phyloP scores from a whole-genome alignment of 1,140 invertebrate genomes.

The Steinernema khuongi region DNA sequence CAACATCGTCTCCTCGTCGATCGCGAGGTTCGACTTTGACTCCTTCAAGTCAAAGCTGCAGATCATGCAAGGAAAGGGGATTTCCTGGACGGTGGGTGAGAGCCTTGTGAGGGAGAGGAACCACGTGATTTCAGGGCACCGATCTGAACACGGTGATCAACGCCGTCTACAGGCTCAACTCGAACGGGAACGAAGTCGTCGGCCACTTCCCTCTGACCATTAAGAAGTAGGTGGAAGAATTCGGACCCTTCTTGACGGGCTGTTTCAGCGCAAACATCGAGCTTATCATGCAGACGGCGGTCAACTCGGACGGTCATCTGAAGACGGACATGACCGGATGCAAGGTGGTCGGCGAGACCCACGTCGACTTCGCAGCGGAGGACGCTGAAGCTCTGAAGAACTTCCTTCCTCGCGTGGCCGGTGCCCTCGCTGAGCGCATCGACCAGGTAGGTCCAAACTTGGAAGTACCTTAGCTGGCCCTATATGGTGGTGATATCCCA shows the following conservation, averaged over 20 bases:
- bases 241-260: constrained; percentile 22
- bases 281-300: constrained; percentile 38
- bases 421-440: constrained; percentile 44
- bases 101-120: constrained; percentile 18
- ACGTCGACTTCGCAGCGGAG: constrained; percentile 37
- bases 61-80: constrained; percentile 39
- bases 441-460: constrained; percentile 42
- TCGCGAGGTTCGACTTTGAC: constrained; percentile 36
- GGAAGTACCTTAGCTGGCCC: background rate
- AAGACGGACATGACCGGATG: constrained; percentile 52
- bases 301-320: constrained; percentile 50
- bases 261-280: constrained; percentile 42
- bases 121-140: constrained; percentile 35
- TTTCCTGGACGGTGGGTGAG: constrained; percentile 42
- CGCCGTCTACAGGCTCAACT: constrained; percentile 37
- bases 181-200: constrained; percentile 41
- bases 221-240: constrained; percentile 42
- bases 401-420: constrained; percentile 50
- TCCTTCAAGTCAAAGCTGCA: constrained; percentile 40
- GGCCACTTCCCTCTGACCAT: constrained; percentile 54
- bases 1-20: constrained; percentile 36
- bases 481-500: background rate
- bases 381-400: constrained; percentile 24
- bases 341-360: constrained; percentile 44
- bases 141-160: constrained; percentile 47